These are phyloP conservation scores for Drosophila formosana DNA, from an alignment of 2,888 invertebrate species.

Conservation along the genomic window DNA sequence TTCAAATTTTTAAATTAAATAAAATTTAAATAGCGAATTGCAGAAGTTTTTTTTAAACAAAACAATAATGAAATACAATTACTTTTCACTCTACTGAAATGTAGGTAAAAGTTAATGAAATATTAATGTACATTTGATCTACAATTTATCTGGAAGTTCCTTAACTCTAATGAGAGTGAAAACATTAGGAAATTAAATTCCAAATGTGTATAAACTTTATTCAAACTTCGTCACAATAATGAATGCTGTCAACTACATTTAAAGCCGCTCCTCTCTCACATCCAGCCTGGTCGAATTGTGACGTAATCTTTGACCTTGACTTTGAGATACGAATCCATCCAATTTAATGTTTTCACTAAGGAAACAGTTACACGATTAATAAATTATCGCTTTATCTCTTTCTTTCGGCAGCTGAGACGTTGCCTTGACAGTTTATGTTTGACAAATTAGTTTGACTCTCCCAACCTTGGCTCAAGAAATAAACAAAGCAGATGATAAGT, in stretches of 20 bases:
- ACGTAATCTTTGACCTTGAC: conserved; percentile 36
- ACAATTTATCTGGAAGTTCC: too few species aligned
- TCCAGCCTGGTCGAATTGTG: neutral
- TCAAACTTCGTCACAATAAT: too few species aligned
- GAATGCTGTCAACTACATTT: neutral
- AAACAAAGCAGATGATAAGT: conserved; percentile 22
- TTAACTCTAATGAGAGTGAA: too few species aligned
- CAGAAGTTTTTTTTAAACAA: too few species aligned
- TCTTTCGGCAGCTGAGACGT: conserved; percentile 9
- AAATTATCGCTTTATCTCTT: conserved; percentile 32
- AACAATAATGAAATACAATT: too few species aligned
- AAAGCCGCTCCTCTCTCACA: neutral
- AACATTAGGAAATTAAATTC: too few species aligned
- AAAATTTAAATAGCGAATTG: too few species aligned
- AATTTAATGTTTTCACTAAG: conserved; percentile 16
- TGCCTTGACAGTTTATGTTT: conserved; percentile 13
- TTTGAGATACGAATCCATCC: conserved; percentile 13
- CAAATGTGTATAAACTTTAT: too few species aligned
- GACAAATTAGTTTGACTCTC: conserved; percentile 45
- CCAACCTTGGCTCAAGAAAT: conserved; percentile 13
- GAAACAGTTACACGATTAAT: conserved; percentile 44
- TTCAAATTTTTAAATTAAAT: too few species aligned
- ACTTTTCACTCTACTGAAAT: too few species aligned
- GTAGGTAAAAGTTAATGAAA: neutral
- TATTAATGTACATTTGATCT: too few species aligned